These are phyloP conservation scores for Psilopsiagon aurifrons DNA, from an alignment of 2,113 vertebrate genomes.

Conservation along the genomic window DNA sequence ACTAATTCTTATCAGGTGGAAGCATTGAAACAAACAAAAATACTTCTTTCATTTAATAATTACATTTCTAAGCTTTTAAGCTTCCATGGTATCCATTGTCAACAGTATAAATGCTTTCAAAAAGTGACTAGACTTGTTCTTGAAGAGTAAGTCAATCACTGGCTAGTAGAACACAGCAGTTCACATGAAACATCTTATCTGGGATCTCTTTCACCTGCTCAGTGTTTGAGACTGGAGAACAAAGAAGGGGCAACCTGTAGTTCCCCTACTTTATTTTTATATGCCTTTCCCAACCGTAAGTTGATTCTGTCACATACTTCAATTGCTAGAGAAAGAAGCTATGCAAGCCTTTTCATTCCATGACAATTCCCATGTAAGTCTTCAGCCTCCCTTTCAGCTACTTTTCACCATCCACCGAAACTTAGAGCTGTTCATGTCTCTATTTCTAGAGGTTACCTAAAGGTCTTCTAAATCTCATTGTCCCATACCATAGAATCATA, in stretches of 20 bases:
- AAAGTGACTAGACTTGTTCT: not conserved
- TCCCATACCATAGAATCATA: not conserved
- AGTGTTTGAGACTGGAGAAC: not conserved
- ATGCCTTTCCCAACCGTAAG: not conserved
- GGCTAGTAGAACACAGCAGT: not conserved
- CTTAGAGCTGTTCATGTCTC: not conserved
- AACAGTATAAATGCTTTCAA: not conserved
- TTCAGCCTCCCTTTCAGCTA: not conserved
- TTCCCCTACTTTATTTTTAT: not conserved
- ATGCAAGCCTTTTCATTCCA: not conserved
- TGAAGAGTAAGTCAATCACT: not conserved
- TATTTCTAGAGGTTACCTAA: not conserved
- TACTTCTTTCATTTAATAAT: not conserved
- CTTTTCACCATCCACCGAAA: not conserved
- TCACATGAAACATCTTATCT: not conserved
- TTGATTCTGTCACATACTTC: too few species aligned
- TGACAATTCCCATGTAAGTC: not conserved
- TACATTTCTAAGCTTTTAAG: not conserved
- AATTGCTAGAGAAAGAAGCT: not conserved
- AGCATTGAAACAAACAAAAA: not conserved
- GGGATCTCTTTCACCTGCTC: not conserved
- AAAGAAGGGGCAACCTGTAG: not conserved
- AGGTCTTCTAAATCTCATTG: not conserved
- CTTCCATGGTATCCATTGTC: not conserved
- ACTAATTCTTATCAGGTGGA: not conserved